A percentile compares a stretch with the other conserved stretches of the same genome.
Evolutionary conservation across 2,113 vertebrate species (phyloP).

Genomic region (Tachycineta bicolor): DNA sequence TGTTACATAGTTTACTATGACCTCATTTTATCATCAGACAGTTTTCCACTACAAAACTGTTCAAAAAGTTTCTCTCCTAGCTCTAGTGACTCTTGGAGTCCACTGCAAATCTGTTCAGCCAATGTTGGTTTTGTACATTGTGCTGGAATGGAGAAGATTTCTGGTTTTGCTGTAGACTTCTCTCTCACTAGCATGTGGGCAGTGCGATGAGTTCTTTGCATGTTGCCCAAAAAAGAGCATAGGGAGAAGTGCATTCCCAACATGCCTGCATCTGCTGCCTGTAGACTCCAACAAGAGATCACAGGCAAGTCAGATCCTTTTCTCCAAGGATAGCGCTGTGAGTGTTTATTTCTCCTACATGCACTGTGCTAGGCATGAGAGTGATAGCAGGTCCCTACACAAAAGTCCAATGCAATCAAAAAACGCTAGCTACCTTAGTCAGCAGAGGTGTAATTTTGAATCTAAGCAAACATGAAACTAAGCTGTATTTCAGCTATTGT

Average conservation of each 20-base stretch:
- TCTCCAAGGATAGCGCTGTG: not conserved
- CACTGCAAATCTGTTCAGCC: not conserved
- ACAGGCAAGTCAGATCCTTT: not conserved
- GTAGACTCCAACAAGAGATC: not conserved
- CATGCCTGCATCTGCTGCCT: not conserved
- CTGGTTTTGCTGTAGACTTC: not conserved
- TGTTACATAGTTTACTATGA: not conserved
- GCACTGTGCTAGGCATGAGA: not conserved
- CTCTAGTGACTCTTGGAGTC: not conserved
- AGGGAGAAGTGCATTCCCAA: not conserved
- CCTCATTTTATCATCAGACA: not conserved
- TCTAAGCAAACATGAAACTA: not conserved
- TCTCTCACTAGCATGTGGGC: fast-evolving
- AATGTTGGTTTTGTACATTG: fast-evolving
- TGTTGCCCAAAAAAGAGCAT: not conserved
- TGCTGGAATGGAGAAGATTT: not conserved
- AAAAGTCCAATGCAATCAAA: not conserved
- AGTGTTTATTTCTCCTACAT: not conserved
- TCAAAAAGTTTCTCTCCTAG: not conserved
- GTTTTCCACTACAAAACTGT: not conserved
- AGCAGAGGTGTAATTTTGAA: not conserved
- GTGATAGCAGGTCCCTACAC: not conserved
- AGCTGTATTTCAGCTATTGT: not conserved
- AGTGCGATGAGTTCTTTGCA: fast-evolving
- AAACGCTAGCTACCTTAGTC: not conserved